A percentile compares a stretch with the other conserved stretches of the same genome.
Conservation (phyloP, 2,888 invertebrate species). For the Microctonus brassicae region DNA sequence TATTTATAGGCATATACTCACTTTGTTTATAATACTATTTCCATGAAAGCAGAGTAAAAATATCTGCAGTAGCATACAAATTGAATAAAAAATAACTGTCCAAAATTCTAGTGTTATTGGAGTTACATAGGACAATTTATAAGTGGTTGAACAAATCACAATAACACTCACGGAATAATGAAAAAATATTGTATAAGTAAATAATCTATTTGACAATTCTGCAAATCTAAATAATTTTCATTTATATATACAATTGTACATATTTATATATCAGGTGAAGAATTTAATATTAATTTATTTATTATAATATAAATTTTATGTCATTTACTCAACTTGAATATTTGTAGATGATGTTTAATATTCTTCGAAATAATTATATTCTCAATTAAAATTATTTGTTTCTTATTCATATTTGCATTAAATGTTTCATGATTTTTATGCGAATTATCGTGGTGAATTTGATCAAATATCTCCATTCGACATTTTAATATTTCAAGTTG, state of each 20-base stretch:
- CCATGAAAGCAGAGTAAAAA: conserved; percentile 56
- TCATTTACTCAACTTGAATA: background rate
- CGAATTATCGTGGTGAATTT: background rate
- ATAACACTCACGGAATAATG: background rate
- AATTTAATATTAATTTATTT: background rate
- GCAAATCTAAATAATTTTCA: no score
- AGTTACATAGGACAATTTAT: background rate
- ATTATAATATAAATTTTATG: conserved; percentile 19
- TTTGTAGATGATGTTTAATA: conserved; percentile 35
- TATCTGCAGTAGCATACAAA: conserved; percentile 48
- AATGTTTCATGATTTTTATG: background rate
- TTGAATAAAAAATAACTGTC: conserved; percentile 30
- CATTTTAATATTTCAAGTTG: conserved; percentile 43
- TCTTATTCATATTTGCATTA: background rate
- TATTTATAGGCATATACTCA: conserved; percentile 21
- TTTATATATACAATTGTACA: conserved; percentile 33
- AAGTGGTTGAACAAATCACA: background rate
- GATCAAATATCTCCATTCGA: conserved; percentile 17
- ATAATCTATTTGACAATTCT: background rate
- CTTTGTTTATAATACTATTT: conserved; percentile 50
- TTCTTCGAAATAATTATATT: conserved; percentile 13
- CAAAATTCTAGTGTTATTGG: conserved; percentile 19
- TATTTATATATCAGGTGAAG: conserved; percentile 25
- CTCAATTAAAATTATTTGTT: background rate
- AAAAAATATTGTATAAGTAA: conserved; percentile 5